Base-by-base conservation (phyloP, 2,888 invertebrate genomes). In the Andrena hattorfiana region DNA sequence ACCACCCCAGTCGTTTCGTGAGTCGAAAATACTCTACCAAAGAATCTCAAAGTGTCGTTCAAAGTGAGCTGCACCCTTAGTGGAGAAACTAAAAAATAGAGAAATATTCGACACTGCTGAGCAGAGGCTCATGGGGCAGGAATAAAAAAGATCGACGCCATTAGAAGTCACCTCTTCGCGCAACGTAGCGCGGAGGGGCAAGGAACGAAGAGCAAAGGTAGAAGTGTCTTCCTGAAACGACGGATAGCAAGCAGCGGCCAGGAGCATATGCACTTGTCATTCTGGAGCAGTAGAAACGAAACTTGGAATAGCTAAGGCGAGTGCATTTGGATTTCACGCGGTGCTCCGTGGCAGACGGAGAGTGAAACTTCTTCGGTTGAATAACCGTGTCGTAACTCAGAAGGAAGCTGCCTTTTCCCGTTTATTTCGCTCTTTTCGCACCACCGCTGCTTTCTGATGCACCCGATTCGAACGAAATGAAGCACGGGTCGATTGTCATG, bases 311-410 rank as follows among this genome's bases (percentile, higher is more conserved):
- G 81, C 66, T 72, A 62, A 51, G 60, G 67, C 78, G 70, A 10
- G n/a, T 67, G 73, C 85, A 83, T 85, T 86, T 73, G 70, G 63
- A 84, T 88, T 88, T 87, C 79, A 84, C 75, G 84, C 71, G 42
- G 35, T 62, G 71, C 63, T 80, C 67, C 77, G 56, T 51, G 66
- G 51, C 81, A 70, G 82, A 84, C 79, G 81, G 10, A 83, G 84
- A 87, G 88, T 88, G 88, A 88, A 88, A 88, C 84, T 75, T 71
- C 56, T 49, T 35, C 83, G 81, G 80, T 88, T 88, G 87, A 85
- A 84, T 88, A 88, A 88, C 84, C 64, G 78, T 78, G 85, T 84
- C 83, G 88, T 83, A 88, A 88, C 83, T 59, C 51, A 60, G 70
- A 62, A 85, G 83, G 81, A 86, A 87, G 74, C 79, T 71, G 42